phyloP scores from a whole-genome alignment of 2,797 vertebrate species.

The Micromesistius poutassou region DNA sequence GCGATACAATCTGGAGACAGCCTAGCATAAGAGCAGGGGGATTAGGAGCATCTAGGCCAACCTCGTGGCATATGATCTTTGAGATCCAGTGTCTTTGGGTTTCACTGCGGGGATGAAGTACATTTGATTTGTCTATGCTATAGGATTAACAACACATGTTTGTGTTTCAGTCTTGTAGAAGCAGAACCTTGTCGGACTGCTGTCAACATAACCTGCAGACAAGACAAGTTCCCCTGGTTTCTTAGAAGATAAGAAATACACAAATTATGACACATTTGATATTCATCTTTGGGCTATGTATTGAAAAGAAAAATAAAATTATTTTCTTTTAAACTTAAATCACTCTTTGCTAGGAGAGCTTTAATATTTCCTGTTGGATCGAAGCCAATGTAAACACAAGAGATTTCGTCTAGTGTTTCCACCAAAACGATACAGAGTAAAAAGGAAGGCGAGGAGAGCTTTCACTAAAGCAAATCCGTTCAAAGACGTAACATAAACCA shows the following conservation, averaged over 20 bases:
- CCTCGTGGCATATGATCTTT: constrained; percentile 54
- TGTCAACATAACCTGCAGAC: background rate
- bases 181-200: background rate
- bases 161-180: background rate
- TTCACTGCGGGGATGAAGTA: constrained; percentile 7
- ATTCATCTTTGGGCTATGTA: background rate
- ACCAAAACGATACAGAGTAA: background rate
- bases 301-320: too few species aligned
- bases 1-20: constrained; percentile 58
- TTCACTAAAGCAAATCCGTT: background rate
- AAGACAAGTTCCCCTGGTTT: background rate
- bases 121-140: background rate
- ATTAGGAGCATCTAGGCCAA: constrained; percentile 44
- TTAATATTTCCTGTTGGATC: background rate
- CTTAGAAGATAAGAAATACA: background rate
- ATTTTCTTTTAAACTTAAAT: too few species aligned
- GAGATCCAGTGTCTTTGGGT: constrained; percentile 43
- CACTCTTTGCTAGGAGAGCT: background rate
- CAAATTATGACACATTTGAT: background rate
- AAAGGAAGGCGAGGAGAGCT: background rate
- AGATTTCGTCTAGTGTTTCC: background rate
- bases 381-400: background rate
- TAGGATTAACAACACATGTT: background rate
- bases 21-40: constrained; percentile 46
- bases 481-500: background rate